Base-by-base conservation (phyloP, 2,888 invertebrate species). In the Salticus scenicus region DNA sequence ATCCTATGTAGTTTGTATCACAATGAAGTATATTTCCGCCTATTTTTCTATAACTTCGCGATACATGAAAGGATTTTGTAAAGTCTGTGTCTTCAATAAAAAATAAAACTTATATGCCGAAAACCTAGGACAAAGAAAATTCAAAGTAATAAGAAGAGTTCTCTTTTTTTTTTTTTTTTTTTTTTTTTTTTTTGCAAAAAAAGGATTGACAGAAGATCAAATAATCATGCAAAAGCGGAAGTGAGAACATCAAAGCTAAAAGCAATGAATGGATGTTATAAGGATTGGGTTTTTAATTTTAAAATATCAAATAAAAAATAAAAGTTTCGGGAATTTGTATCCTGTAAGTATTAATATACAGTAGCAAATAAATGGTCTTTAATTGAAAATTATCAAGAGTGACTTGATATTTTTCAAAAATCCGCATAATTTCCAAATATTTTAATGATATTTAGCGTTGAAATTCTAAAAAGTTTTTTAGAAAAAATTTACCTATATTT, bases 1-100 rank as follows among this genome's bases (percentile, higher is more conserved):
- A 72, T 80, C 66, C 41, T 27, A 72, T 72, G 20, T 57, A 63
- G 71, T 72, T 64, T 70, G 42, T 47, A 17, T 47, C 17, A 14
- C 42, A 14, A 47, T 17, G 17, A 47, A 47, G 42, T 5, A 17
- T 47, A 47, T 47, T 47, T 47, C 17, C 42, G 10, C 2, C 10
- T 2, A 17, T 47, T 47, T 10, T 47, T 47, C 17, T 17, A 5
- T 47, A 17, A 47, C 42, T 17, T 37, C 37, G 4, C 37, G 7
- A 10, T 37, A 37, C 37, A 37, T 47, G 17, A 47, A 47, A 47
- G 17, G 10, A 47, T 10, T 10, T 37, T 14, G 17, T 47, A 14
- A 17, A 2, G 17, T 47, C 17, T 47, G 42, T 47, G 10, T 10
- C 42, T 47, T 10, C 42, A 17, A 47, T 17, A 47, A 47, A 17